Evolutionary conservation across 1,140 invertebrate species (phyloP).

Genomic region (Aphelinus certus): DNA sequence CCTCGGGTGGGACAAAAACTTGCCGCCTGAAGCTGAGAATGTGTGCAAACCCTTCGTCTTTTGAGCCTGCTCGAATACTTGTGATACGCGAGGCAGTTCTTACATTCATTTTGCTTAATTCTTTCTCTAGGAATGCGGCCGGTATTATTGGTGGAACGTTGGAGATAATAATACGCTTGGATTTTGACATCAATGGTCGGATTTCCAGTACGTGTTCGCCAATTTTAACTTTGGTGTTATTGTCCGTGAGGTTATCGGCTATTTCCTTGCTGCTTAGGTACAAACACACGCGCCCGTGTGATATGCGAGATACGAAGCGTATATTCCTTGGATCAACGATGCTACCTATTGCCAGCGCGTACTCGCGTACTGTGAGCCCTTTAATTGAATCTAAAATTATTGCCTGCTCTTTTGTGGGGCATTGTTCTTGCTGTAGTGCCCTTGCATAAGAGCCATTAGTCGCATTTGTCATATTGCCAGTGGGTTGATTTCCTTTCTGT

Average conservation of each 20-base stretch:
- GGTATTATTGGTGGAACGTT: conserved; percentile 23
- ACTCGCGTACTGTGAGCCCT: neutral
- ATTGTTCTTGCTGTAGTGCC: conserved; percentile 8
- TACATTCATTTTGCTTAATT: conserved; percentile 3
- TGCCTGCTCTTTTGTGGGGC: no score
- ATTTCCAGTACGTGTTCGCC: no score
- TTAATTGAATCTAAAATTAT: no score
- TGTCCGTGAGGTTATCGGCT: no score
- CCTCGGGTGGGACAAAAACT: conserved; percentile 24
- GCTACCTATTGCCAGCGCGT: conserved; percentile 8
- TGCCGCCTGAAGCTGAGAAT: conserved; percentile 27
- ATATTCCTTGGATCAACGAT: conserved; percentile 15
- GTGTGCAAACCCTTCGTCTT: conserved; percentile 4
- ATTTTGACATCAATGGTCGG: conserved; percentile 16
- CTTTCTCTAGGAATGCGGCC: neutral
- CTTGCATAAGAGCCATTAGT: no score
- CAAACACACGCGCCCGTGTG: conserved; percentile 8
- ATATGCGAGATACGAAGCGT: neutral
- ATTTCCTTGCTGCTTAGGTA: conserved; percentile 6
- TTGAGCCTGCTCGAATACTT: conserved; percentile 2
- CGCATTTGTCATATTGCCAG: no score
- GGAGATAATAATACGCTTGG: conserved; percentile 22
- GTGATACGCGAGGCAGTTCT: conserved; percentile 4
- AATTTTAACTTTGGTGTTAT: no score
- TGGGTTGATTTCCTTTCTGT: no score